Percentiles rank a stretch among this genome's conserved stretches.
Evolutionary conservation across 2,888 invertebrate species (phyloP).

Genomic region (Elaeidobius kamerunicus): DNA sequence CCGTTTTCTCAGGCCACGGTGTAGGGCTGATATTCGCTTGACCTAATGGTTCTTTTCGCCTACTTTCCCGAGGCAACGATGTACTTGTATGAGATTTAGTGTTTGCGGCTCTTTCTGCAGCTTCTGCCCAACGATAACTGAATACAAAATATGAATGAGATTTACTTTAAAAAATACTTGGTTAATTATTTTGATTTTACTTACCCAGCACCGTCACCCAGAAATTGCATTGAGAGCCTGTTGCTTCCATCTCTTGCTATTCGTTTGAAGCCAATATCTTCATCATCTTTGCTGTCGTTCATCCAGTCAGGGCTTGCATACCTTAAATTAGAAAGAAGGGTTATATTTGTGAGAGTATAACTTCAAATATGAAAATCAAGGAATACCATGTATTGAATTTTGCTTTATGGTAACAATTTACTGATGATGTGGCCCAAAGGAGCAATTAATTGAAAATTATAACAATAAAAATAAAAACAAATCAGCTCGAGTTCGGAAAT

Average conservation of each 20-base stretch:
- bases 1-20: conserved; percentile 45
- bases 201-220: conserved; percentile 72
- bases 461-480: too few relatives aligned
- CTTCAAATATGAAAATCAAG: too few relatives aligned
- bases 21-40: conserved; percentile 65
- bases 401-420: too few relatives aligned
- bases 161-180: background rate
- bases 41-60: conserved; percentile 80
- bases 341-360: too few relatives aligned
- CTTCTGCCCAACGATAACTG: conserved; percentile 78
- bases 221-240: conserved; percentile 82
- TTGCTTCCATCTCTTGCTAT: conserved; percentile 59
- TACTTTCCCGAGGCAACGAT: conserved; percentile 74
- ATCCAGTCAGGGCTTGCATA: conserved; percentile 42
- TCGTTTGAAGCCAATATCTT: conserved; percentile 46
- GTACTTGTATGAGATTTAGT: conserved; percentile 58
- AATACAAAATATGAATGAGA: background rate
- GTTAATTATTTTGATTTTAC: too few relatives aligned
- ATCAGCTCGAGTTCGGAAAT: too few relatives aligned
- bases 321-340: too few relatives aligned
- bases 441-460: too few relatives aligned
- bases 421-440: too few relatives aligned
- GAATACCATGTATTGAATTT: too few relatives aligned
- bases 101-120: conserved; percentile 62
- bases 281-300: conserved; percentile 41